These are phyloP conservation scores for Garrulus glandarius DNA, from an alignment of 2,797 vertebrate species.

Conservation along the genomic window DNA sequence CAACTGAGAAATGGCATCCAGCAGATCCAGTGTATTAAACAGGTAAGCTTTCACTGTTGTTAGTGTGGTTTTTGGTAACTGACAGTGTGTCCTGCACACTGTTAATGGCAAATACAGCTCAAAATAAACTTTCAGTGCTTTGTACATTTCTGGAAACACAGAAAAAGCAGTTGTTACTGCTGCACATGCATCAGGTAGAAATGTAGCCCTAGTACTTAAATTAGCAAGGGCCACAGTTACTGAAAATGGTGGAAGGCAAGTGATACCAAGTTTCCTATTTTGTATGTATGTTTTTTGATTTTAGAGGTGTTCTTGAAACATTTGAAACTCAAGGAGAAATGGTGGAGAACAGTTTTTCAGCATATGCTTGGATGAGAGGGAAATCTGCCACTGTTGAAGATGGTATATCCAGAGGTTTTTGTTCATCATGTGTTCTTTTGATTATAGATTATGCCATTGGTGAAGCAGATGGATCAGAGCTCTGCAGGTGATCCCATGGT, in stretches of 20 bases:
- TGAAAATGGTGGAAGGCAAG: neutral
- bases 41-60: slow-evolving; percentile 74
- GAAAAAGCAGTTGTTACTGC: neutral
- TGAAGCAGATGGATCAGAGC: slow-evolving; percentile 76
- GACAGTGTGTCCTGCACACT: neutral
- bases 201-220: neutral
- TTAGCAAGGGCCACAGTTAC: neutral
- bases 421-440: neutral
- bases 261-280: neutral
- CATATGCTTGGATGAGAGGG: neutral
- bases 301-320: neutral
- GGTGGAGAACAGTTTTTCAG: neutral
- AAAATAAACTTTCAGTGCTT: neutral
- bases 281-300: neutral
- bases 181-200: fast-evolving
- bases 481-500: slow-evolving; percentile 68
- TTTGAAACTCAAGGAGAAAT: neutral
- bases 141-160: neutral
- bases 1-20: slow-evolving; percentile 83
- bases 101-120: neutral
- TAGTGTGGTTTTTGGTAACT: neutral
- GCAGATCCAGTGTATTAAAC: slow-evolving; percentile 89
- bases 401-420: neutral
- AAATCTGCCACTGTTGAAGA: neutral
- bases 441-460: slow-evolving; percentile 77